A percentile compares a stretch with the other conserved stretches of the same genome.
Evolutionary conservation across 2,113 vertebrate species (phyloP).

Genomic region (Podarcis raffonei): DNA sequence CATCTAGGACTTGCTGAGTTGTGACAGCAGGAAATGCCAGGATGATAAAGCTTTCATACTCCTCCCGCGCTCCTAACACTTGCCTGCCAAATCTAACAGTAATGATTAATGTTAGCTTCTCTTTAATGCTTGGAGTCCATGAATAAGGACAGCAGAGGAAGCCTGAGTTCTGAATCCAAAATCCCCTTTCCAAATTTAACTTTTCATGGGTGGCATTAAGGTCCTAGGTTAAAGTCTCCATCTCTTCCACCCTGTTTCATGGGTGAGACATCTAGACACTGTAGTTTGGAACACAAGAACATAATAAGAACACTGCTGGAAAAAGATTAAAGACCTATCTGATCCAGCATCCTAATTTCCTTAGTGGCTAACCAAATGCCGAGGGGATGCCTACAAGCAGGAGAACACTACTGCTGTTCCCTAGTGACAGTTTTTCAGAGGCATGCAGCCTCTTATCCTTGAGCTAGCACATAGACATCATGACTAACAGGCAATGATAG

Average conservation of each 20-base stretch:
- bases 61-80: not conserved
- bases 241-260: not conserved
- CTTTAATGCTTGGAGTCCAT: not conserved
- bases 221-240: not conserved
- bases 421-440: too few relatives aligned
- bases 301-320: too few relatives aligned
- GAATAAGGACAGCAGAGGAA: not conserved
- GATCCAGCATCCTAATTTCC: too few relatives aligned
- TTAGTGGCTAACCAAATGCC: too few relatives aligned
- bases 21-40: not conserved
- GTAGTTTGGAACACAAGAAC: too few relatives aligned
- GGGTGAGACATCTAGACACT: not conserved
- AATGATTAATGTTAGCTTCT: not conserved
- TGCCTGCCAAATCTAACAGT: not conserved
- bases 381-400: too few relatives aligned
- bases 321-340: too few relatives aligned
- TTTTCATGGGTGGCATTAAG: too few relatives aligned
- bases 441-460: too few relatives aligned
- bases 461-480: too few relatives aligned
- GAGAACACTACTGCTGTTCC: too few relatives aligned
- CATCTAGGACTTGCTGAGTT: not conserved
- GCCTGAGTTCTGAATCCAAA: not conserved
- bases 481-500: too few relatives aligned
- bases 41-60: not conserved
- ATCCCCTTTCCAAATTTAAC: not conserved